Evolutionary conservation across 2,113 vertebrate species (phyloP), one percentile per base, ranked within the genome.

Genomic region (Junco hyemalis): DNA sequence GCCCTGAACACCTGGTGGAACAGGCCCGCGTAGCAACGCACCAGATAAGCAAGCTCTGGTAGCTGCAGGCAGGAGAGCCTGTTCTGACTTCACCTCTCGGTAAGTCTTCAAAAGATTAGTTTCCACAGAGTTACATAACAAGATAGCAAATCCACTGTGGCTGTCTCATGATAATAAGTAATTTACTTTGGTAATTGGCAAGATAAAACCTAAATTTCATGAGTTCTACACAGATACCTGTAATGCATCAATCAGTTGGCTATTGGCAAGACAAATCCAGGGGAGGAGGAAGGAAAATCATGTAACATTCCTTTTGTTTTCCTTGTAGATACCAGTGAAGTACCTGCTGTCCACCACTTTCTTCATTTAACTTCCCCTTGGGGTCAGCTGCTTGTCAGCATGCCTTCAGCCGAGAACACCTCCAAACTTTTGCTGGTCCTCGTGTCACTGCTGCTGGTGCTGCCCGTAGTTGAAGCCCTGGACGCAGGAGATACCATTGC

Each of bases 401-500:
- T 99, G 99, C 96, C 97, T 94, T 95, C 97, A 61, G 14, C 83
- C 6, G 5, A 86, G 63, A 91, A 64, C 54, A 22, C 90, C 23
- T 81, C 93, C 25, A 83, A 89, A 35, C 31, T 97, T 17, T 71
- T 96, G 8, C 47, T 94, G 51, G 44, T 96, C 16, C 44, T 98
- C 6, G 2, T 98, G 61, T 54, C 98, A 1, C 26, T 99, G 51
- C 92, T 98, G 72, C 90, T 96, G 29, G 38, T 97, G 47, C 26
- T 99, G 63, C 98, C 98, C 25, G 96, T 72, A 11, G 99, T 86
- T 33, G 98, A 99, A 96, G 99, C 99, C 42, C 97, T 99, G 90
- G 99, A 99, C 5, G 94, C 98, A 3, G 99, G 99, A 38, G 99
- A 99, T 87, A 98, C 98, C 2, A 71, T 99, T 6, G 99, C 99